phyloP scores from a whole-genome alignment of 1,140 invertebrate species.

The Drosophila serrata region DNA sequence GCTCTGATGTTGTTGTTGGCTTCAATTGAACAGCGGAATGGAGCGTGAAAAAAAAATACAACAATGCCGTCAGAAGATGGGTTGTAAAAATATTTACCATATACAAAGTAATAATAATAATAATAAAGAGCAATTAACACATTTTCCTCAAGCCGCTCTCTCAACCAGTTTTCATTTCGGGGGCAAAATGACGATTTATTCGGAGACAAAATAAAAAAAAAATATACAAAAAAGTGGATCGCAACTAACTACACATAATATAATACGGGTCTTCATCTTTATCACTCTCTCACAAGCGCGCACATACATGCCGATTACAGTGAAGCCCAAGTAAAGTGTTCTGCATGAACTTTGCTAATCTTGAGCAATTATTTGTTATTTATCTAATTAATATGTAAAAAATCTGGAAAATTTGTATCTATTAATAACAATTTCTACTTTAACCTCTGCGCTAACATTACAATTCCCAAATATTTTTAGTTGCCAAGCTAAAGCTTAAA shows the following conservation, averaged over 20 bases:
- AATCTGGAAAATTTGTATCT: neutral
- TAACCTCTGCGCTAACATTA: too few relatives aligned
- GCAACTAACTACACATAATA: slow-evolving; percentile 68
- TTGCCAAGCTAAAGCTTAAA: too few relatives aligned
- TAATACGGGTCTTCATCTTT: slow-evolving; percentile 63
- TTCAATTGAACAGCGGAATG: slow-evolving; percentile 36
- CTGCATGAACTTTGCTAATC: neutral
- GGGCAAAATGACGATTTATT: slow-evolving; percentile 37
- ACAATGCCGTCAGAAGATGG: slow-evolving; percentile 34
- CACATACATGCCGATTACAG: slow-evolving; percentile 24
- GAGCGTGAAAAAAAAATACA: slow-evolving; percentile 23
- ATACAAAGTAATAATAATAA: slow-evolving; percentile 43
- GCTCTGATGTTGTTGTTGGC: slow-evolving; percentile 1
- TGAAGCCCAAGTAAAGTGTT: neutral
- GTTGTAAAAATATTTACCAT: slow-evolving; percentile 54
- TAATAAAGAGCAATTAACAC: slow-evolving; percentile 70
- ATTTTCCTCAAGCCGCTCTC: slow-evolving; percentile 45
- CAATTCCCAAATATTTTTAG: neutral
- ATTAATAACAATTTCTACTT: too few relatives aligned
- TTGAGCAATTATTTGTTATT: neutral
- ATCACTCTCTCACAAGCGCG: slow-evolving; percentile 31
- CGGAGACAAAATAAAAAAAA: slow-evolving; percentile 1
- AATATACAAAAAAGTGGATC: slow-evolving; percentile 27
- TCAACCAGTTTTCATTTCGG: slow-evolving; percentile 66
- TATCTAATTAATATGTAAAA: neutral